Percentiles rank a stretch among this genome's conserved stretches.
phyloP scores from a whole-genome alignment of 1,140 invertebrate species.

The Caenorhabditis latens region DNA sequence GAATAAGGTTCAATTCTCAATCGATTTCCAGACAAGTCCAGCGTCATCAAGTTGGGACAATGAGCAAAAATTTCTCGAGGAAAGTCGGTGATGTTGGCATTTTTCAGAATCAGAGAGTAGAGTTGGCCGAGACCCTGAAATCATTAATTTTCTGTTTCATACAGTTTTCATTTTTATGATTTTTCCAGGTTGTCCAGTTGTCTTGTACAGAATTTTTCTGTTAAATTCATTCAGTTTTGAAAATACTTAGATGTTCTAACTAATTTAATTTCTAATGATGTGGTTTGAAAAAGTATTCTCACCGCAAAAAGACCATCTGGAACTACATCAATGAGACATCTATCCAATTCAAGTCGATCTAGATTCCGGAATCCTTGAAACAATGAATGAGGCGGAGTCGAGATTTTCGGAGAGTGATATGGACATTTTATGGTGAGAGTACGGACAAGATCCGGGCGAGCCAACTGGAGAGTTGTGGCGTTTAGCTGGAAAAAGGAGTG shows the following conservation, averaged over 20 bases:
- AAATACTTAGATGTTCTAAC: no score
- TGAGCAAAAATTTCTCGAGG: constrained; percentile 61
- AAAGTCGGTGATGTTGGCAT: constrained; percentile 62
- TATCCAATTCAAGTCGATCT: constrained; percentile 67
- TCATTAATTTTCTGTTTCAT: not conserved
- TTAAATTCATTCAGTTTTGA: no score
- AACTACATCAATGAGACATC: constrained; percentile 62
- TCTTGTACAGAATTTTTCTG: no score
- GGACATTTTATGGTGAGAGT: constrained; percentile 67
- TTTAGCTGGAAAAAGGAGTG: constrained; percentile 59
- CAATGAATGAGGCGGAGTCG: constrained; percentile 26
- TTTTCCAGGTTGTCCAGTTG: no score
- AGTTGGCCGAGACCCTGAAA: constrained; percentile 66
- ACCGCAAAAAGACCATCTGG: constrained; percentile 64
- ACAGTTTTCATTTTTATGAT: not conserved
- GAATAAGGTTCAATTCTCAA: constrained; percentile 63
- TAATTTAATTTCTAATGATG: no score
- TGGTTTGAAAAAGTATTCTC: not conserved
- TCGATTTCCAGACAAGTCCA: constrained; percentile 66
- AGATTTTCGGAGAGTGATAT: constrained; percentile 57
- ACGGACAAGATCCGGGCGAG: constrained; percentile 57
- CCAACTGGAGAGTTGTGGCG: constrained; percentile 62
- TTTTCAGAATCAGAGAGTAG: constrained; percentile 64
- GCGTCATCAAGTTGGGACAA: constrained; percentile 65
- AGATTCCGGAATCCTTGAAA: constrained; percentile 59